Conservation (phyloP, 1,140 invertebrate genomes). For the Anoplolepis gracilipes region DNA sequence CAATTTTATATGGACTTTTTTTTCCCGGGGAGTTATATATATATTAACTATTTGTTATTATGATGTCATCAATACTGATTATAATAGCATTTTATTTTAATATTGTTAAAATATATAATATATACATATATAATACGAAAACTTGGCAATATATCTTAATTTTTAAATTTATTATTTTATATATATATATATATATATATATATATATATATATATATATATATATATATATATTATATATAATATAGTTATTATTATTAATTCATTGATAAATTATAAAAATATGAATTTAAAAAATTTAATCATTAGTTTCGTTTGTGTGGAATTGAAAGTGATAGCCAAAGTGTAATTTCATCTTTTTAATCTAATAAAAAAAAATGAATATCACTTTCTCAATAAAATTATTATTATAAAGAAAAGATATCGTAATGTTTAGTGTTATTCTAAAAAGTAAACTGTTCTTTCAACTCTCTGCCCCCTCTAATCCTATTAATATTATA, state of each 20-base stretch:
- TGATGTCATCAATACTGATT: too few species aligned
- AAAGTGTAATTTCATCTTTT: conserved; percentile 60
- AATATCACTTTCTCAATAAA: conserved; percentile 61
- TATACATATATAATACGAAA: conserved; percentile 6
- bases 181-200: neutral
- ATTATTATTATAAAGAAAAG: conserved; percentile 52
- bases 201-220: too few species aligned
- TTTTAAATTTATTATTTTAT: conserved; percentile 3
- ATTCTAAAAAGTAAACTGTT: neutral
- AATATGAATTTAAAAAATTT: conserved; percentile 7
- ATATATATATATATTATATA: too few species aligned
- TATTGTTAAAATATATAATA: too few species aligned
- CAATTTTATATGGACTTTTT: too few species aligned
- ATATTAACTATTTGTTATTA: too few species aligned
- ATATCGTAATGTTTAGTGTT: neutral
- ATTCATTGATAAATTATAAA: conserved; percentile 28
- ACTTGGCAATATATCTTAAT: conserved; percentile 33
- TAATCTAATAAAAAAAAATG: conserved; percentile 21
- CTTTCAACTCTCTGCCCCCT: too few species aligned
- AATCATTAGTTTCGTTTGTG: conserved; percentile 19
- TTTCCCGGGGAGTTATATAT: too few species aligned
- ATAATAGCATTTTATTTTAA: too few species aligned
- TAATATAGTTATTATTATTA: conserved; percentile 28
- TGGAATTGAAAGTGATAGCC: conserved; percentile 37
- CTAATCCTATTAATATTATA: neutral